phyloP scores from a whole-genome alignment of 64 coral and sea anemone genomes.

The Montipora foliosa region DNA sequence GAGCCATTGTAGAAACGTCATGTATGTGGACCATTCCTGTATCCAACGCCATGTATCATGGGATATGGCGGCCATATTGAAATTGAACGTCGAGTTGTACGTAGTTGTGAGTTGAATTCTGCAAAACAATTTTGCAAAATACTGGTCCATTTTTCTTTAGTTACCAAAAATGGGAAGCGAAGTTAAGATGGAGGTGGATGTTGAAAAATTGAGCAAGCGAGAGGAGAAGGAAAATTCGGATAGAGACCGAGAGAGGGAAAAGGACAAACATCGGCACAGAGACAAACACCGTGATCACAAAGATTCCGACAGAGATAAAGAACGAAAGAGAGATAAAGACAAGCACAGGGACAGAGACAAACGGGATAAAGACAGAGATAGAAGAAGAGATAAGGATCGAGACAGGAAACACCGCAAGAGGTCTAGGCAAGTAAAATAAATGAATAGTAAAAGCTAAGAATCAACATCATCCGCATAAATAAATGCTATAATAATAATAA shows the following conservation, averaged over 20 bases:
- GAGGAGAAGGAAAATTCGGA: conserved; percentile 53
- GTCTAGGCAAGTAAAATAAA: conserved; percentile 54
- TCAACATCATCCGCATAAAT: too few relatives aligned
- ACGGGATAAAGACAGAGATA: conserved; percentile 80
- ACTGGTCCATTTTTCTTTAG: neutral
- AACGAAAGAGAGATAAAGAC: conserved; percentile 76
- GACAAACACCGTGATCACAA: conserved; percentile 69
- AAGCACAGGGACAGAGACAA: conserved; percentile 83
- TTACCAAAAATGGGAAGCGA: conserved; percentile 28
- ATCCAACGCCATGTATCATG: neutral
- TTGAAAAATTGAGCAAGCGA: conserved; percentile 34
- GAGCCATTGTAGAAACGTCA: too few relatives aligned
- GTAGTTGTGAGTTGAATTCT: neutral
- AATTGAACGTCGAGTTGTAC: neutral
- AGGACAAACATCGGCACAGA: conserved; percentile 49
- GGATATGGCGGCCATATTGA: conserved; percentile 39
- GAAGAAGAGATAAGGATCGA: conserved; percentile 71
- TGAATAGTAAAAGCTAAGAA: neutral
- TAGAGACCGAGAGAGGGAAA: conserved; percentile 37
- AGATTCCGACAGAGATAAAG: conserved; percentile 72
- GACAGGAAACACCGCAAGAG: conserved; percentile 90
- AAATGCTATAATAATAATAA: too few relatives aligned
- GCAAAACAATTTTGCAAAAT: neutral
- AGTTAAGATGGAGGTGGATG: conserved; percentile 32
- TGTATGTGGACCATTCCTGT: too few relatives aligned